A percentile compares a stretch with the other conserved stretches of the same genome.
phyloP scores from a whole-genome alignment of 2,888 invertebrate genomes.

The Falcaria lacertinaria region DNA sequence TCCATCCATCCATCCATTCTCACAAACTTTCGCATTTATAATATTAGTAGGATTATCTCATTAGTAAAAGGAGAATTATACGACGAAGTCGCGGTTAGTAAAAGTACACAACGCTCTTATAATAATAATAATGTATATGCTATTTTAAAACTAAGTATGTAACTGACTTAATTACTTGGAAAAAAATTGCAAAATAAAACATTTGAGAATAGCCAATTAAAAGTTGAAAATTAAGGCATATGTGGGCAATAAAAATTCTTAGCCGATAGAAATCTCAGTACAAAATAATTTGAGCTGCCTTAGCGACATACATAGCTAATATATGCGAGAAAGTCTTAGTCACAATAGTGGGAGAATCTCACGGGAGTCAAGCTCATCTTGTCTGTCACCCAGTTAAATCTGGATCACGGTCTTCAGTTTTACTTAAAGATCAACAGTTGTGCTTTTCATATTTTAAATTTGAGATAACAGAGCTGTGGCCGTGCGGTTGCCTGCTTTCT shows the following conservation, averaged over 20 bases:
- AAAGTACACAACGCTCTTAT: no score
- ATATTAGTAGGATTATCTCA: no score
- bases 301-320: conserved; percentile 68
- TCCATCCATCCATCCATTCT: no score
- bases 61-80: no score
- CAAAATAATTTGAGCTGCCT: conserved; percentile 67
- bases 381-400: conserved; percentile 61
- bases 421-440: neutral
- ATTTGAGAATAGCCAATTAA: neutral
- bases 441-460: no score
- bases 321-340: conserved; percentile 66
- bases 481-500: no score
- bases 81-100: no score
- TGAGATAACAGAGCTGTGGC: no score
- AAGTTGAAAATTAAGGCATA: neutral
- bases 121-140: no score
- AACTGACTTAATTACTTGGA: neutral
- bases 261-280: conserved; percentile 35
- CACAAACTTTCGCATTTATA: no score
- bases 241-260: conserved; percentile 2
- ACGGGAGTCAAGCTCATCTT: conserved; percentile 42
- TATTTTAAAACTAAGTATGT: no score
- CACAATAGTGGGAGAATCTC: conserved; percentile 64
- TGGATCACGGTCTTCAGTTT: conserved; percentile 58
- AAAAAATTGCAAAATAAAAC: neutral